These are phyloP conservation scores for Solenodon paradoxus DNA, from an alignment of 2,113 vertebrate species.

Conservation along the genomic window DNA sequence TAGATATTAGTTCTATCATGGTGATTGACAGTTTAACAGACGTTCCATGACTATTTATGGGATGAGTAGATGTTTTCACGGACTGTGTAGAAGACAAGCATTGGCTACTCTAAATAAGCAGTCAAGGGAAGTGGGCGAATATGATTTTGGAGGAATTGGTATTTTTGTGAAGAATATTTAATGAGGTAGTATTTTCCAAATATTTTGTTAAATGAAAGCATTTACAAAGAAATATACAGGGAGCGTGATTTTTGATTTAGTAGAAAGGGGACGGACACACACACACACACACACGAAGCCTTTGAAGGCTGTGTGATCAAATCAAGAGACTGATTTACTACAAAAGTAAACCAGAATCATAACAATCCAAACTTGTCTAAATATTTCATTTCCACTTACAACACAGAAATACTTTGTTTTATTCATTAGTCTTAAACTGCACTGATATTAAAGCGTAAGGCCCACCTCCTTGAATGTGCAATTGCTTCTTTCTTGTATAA, in stretches of 20 bases:
- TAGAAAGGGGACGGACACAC: neutral
- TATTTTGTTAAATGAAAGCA: neutral
- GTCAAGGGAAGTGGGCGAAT: neutral
- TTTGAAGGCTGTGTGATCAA: neutral
- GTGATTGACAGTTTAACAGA: constrained; percentile 48
- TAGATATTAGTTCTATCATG: neutral
- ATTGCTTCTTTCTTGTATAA: neutral
- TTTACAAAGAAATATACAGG: neutral
- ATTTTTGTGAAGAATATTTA: neutral
- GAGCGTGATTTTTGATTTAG: neutral
- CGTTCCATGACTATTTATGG: constrained; percentile 26
- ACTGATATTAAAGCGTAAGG: neutral
- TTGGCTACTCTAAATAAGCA: no score
- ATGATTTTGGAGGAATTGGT: constrained; percentile 25
- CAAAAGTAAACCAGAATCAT: neutral
- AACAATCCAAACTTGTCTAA: neutral
- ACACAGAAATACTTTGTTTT: neutral
- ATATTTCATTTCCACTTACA: neutral
- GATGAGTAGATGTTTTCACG: constrained; percentile 53
- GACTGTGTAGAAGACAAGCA: constrained; percentile 36
- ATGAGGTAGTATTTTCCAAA: neutral
- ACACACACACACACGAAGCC: neutral
- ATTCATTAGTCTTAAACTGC: neutral
- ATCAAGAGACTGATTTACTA: neutral
- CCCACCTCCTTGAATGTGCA: neutral